Evolutionary conservation across 2,113 vertebrate genomes (phyloP).

Genomic region (Otolemur garnettii): DNA sequence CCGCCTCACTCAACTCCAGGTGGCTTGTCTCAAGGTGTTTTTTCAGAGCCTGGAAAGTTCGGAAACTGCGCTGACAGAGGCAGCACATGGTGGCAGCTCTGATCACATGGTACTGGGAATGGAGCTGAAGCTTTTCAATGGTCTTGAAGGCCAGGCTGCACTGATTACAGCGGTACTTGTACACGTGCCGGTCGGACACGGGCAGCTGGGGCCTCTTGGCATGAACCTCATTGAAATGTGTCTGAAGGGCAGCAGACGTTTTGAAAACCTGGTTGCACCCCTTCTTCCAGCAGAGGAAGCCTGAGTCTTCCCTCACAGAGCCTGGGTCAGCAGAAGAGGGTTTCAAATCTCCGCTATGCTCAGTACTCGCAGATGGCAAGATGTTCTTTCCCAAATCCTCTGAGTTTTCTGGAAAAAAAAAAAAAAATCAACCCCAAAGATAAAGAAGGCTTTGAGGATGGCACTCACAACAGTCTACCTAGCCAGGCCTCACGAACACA

Average conservation of each 20-base stretch:
- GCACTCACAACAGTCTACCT: background rate
- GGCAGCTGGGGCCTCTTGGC: conserved; percentile 98
- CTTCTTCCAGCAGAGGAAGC: conserved; percentile 99
- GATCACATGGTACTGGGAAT: conserved; percentile 99
- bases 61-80: conserved; percentile 98
- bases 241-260: conserved; percentile 96
- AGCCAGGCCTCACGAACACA: background rate
- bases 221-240: conserved; percentile 97
- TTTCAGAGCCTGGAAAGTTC: conserved; percentile 97
- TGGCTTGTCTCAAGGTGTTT: conserved; percentile 99
- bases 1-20: conserved; percentile 96
- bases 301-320: conserved; percentile 92
- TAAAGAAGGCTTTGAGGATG: conserved; percentile 63
- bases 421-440: conserved; percentile 57
- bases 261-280: conserved; percentile 99
- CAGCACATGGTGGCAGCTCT: conserved; percentile 99
- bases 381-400: conserved; percentile 93
- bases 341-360: conserved; percentile 90
- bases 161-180: conserved; percentile 99
- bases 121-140: conserved; percentile 97
- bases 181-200: conserved; percentile 98
- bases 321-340: conserved; percentile 90
- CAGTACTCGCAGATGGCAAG: conserved; percentile 88
- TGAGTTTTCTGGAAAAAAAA: conserved; percentile 88
- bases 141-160: conserved; percentile 99